Conservation (phyloP, 1,140 invertebrate genomes). For the Drosophila virilis region DNA sequence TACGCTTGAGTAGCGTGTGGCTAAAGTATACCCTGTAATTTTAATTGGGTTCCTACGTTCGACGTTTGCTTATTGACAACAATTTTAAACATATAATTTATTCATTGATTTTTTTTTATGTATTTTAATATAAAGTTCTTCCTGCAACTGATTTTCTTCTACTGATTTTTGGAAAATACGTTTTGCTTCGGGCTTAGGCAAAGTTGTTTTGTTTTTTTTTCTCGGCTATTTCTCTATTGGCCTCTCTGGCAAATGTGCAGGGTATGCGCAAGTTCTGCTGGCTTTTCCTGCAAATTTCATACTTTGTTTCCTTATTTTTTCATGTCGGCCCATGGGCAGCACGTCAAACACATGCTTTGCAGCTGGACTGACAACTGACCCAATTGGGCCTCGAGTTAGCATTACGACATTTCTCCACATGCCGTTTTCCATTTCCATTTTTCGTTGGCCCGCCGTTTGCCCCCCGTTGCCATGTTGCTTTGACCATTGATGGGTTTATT, state of each 20-base stretch:
- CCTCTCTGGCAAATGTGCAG: background rate
- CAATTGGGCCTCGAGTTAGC: constrained; percentile 8
- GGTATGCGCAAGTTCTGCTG: background rate
- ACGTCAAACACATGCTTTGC: constrained; percentile 22
- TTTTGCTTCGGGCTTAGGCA: too few relatives aligned
- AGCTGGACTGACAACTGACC: constrained; percentile 15
- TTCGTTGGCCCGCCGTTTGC: too few relatives aligned
- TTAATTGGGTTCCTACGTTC: too few relatives aligned
- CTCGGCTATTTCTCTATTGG: background rate
- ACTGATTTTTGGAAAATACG: too few relatives aligned
- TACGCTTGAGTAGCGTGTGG: too few relatives aligned
- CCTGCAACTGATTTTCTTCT: too few relatives aligned
- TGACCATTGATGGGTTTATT: constrained; percentile 46
- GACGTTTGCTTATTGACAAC: too few relatives aligned
- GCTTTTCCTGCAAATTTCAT: background rate
- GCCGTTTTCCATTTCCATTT: background rate
- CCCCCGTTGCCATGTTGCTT: background rate
- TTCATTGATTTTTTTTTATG: too few relatives aligned
- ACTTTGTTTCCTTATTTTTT: constrained; percentile 4
- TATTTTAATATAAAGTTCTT: too few relatives aligned
- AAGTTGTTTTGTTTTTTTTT: too few relatives aligned
- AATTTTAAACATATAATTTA: too few relatives aligned
- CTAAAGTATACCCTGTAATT: too few relatives aligned
- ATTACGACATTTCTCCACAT: constrained; percentile 27
- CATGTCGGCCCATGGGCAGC: constrained; percentile 4